A percentile compares a stretch with the other conserved stretches of the same genome.
Evolutionary conservation across 2,113 vertebrate genomes (phyloP).

Genomic region (Gymnocephalus cernua): DNA sequence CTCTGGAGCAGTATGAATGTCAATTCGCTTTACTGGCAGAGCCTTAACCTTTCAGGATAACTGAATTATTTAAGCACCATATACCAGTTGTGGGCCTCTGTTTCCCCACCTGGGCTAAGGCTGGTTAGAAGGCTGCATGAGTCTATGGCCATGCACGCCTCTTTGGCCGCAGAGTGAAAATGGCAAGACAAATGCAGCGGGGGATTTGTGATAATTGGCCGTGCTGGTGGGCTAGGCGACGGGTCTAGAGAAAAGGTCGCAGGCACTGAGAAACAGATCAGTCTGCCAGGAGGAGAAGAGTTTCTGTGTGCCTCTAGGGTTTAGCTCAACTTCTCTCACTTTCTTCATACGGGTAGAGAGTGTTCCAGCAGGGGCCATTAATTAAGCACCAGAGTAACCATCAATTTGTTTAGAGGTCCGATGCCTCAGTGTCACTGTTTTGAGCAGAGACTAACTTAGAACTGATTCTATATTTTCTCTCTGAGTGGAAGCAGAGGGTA

Average conservation of each 20-base stretch:
- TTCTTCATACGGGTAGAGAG: slow-evolving; percentile 50
- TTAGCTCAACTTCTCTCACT: slow-evolving; percentile 59
- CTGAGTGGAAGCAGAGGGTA: slow-evolving; percentile 5
- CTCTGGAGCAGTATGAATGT: slow-evolving; percentile 83
- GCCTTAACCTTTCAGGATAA: slow-evolving; percentile 85
- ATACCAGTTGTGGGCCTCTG: slow-evolving; percentile 80
- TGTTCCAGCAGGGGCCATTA: slow-evolving; percentile 67
- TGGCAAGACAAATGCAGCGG: slow-evolving; percentile 81
- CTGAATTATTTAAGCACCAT: slow-evolving; percentile 87
- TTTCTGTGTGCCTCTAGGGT: slow-evolving; percentile 64
- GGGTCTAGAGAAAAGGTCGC: slow-evolving; percentile 81
- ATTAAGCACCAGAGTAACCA: slow-evolving; percentile 74
- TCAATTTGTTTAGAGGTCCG: slow-evolving; percentile 77
- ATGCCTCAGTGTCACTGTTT: slow-evolving; percentile 52
- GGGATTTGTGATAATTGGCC: slow-evolving; percentile 84
- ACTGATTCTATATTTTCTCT: slow-evolving; percentile 30
- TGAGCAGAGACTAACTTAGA: slow-evolving; percentile 32
- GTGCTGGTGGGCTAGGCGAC: slow-evolving; percentile 75
- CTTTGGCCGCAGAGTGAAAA: slow-evolving; percentile 78
- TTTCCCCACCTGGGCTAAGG: slow-evolving; percentile 63
- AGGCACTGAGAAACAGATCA: slow-evolving; percentile 76
- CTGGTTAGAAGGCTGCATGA: slow-evolving; percentile 63
- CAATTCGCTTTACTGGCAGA: slow-evolving; percentile 75
- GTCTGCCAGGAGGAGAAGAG: slow-evolving; percentile 69
- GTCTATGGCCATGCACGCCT: slow-evolving; percentile 67